Percentiles rank a stretch among this genome's conserved stretches.
These are phyloP conservation scores for Paradoxurus hermaphroditus DNA, from an alignment of 2,113 vertebrate species.

Conservation along the genomic window DNA sequence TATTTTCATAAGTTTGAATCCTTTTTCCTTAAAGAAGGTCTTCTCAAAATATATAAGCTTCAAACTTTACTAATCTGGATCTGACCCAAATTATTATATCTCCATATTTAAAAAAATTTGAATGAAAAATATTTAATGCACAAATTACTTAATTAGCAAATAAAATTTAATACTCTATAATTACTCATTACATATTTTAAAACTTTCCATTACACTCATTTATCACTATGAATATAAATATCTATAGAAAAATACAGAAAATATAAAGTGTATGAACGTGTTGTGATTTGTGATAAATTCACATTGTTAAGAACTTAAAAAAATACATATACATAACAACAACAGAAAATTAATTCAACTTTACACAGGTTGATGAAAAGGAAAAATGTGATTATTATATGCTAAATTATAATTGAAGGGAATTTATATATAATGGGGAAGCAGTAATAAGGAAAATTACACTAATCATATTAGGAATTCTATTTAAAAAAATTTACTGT, in stretches of 20 bases:
- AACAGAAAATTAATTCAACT: background rate
- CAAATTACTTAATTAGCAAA: background rate
- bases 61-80: background rate
- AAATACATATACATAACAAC: too few species aligned
- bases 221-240: background rate
- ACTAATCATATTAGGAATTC: background rate
- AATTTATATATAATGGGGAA: background rate
- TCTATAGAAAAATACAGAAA: background rate
- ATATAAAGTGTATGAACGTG: background rate
- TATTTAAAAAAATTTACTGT: background rate
- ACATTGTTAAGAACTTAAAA: background rate
- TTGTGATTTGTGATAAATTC: background rate
- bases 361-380: background rate
- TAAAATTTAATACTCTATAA: background rate
- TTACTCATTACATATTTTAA: background rate
- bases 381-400: background rate
- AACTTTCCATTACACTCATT: background rate
- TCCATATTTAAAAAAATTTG: background rate
- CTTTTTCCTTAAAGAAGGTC: background rate
- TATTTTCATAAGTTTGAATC: background rate
- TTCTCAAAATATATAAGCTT: background rate
- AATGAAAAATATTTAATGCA: background rate
- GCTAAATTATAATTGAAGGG: background rate
- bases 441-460: background rate
- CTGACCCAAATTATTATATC: background rate